Evolutionary conservation across 2,888 invertebrate genomes (phyloP).

Genomic region (Oligia strigilis): DNA sequence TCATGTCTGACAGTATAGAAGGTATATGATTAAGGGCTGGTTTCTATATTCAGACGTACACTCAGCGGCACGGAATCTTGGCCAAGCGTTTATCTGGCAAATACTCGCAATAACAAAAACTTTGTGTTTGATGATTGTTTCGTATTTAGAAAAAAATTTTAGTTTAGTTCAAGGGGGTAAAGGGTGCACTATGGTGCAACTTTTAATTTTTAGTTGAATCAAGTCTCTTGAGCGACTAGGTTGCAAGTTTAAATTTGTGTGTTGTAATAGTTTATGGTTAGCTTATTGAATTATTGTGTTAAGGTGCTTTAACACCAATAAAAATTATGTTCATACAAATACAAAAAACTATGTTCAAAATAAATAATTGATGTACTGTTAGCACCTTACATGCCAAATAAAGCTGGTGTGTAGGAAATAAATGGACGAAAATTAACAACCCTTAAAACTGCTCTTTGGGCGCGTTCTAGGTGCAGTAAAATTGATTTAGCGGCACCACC

Average conservation of each 20-base stretch:
- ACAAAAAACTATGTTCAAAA: too few species aligned
- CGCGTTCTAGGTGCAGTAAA: too few species aligned
- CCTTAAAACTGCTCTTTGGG: too few species aligned
- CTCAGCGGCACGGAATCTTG: constrained; percentile 1
- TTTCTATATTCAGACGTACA: not conserved
- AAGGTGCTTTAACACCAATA: too few species aligned
- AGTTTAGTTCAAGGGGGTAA: not conserved
- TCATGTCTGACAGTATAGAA: not conserved
- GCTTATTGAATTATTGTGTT: too few species aligned
- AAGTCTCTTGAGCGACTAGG: not conserved
- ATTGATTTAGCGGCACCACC: too few species aligned
- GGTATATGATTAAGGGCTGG: too few species aligned
- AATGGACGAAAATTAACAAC: too few species aligned
- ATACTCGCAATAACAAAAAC: not conserved
- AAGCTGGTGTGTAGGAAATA: too few species aligned
- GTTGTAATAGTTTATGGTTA: not conserved
- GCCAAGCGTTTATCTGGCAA: not conserved
- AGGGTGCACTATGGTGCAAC: not conserved
- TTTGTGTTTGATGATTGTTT: constrained; percentile 3
- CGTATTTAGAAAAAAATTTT: constrained; percentile 4
- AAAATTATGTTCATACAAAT: too few species aligned
- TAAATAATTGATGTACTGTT: too few species aligned
- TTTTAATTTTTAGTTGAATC: not conserved
- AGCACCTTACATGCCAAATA: too few species aligned
- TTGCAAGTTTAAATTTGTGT: not conserved